Conservation (phyloP, 2,797 vertebrate genomes). For the Tokudaia tokunoshimensis region DNA sequence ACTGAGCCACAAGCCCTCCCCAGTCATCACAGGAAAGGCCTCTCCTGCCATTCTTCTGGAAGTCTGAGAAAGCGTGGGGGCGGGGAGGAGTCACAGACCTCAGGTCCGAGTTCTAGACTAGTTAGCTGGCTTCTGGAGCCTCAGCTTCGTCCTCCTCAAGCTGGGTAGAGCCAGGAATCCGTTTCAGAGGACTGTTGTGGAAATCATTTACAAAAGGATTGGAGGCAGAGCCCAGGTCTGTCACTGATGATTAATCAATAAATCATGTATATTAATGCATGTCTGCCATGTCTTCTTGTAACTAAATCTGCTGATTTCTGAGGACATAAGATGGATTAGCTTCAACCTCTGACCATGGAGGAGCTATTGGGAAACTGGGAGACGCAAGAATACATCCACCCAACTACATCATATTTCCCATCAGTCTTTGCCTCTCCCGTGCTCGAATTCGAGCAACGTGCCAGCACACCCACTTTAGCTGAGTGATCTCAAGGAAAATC, state of each 20-base stretch:
- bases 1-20: not conserved
- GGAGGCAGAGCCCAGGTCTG: not conserved
- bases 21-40: not conserved
- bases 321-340: not conserved
- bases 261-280: not conserved
- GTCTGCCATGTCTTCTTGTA: not conserved
- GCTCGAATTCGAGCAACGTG: not conserved
- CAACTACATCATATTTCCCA: not conserved
- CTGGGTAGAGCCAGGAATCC: not conserved
- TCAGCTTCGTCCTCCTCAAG: not conserved
- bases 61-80: not conserved
- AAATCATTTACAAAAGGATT: not conserved
- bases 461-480: not conserved
- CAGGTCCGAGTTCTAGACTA: not conserved
- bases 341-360: not conserved
- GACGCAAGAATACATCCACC: not conserved
- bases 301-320: not conserved
- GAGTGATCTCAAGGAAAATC: constrained; percentile 4
- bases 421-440: not conserved
- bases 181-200: not conserved
- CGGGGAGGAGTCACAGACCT: not conserved
- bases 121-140: not conserved
- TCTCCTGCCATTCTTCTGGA: not conserved
- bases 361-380: not conserved
- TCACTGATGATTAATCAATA: not conserved